A percentile compares a stretch with the other conserved stretches of the same genome.
Evolutionary conservation across 2,797 vertebrate species (phyloP).

Genomic region (Tokudaia tokunoshimensis): DNA sequence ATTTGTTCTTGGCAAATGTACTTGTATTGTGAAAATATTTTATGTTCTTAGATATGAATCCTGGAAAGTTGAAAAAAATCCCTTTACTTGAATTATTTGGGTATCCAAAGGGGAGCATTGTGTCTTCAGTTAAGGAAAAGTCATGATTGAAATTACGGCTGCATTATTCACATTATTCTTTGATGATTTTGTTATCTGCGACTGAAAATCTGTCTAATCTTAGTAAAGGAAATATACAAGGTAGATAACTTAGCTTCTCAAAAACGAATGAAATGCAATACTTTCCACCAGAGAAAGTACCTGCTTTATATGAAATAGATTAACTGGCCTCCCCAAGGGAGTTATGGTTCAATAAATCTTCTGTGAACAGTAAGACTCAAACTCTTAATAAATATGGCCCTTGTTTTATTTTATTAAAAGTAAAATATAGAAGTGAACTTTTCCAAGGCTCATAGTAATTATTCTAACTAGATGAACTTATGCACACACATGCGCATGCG

Average conservation of each 20-base stretch:
- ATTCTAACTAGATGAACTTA: neutral
- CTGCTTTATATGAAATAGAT: constrained; percentile 74
- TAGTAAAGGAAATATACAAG: constrained; percentile 61
- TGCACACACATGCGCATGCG: neutral
- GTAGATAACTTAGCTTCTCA: constrained; percentile 40
- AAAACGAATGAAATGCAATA: constrained; percentile 71
- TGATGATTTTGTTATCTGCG: constrained; percentile 72
- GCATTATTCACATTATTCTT: constrained; percentile 60
- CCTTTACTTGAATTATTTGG: constrained; percentile 84
- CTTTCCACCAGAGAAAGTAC: constrained; percentile 59
- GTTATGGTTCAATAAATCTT: constrained; percentile 77
- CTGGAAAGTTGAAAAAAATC: constrained; percentile 85
- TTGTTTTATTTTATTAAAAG: constrained; percentile 79
- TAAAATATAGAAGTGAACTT: constrained; percentile 71
- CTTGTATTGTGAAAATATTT: constrained; percentile 91
- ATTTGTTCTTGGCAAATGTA: constrained; percentile 91
- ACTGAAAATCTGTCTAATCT: constrained; percentile 8
- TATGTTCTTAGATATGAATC: constrained; percentile 89
- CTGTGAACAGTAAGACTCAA: constrained; percentile 69
- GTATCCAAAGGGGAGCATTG: constrained; percentile 66
- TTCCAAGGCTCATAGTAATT: constrained; percentile 59
- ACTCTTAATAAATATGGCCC: constrained; percentile 63
- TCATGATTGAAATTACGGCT: constrained; percentile 58
- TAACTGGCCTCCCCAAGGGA: constrained; percentile 65
- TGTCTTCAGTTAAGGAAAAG: constrained; percentile 70